Conservation (phyloP, 2,888 invertebrate genomes). For the Anoplius nigerrimus region DNA sequence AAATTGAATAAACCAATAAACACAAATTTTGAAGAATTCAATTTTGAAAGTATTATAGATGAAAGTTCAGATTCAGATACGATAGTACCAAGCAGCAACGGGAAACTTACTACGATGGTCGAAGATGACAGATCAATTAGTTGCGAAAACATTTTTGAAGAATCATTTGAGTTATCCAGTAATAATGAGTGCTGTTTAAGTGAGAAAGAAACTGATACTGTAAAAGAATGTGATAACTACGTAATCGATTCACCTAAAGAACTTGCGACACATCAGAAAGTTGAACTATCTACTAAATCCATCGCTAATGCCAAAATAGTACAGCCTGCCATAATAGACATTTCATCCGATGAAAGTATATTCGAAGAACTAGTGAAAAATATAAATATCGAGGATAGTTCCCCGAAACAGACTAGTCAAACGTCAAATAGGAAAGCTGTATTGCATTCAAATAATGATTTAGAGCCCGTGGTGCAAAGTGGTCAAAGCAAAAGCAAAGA, state of each 20-base stretch:
- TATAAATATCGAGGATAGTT: background rate
- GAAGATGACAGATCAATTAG: constrained; percentile 7
- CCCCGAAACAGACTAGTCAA: background rate
- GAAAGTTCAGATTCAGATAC: constrained; percentile 54
- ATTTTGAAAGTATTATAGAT: constrained; percentile 60
- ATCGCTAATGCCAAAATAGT: background rate
- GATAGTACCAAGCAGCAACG: background rate
- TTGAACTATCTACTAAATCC: background rate
- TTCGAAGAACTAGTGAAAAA: background rate
- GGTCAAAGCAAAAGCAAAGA: background rate
- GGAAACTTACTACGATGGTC: background rate
- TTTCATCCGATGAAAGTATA: too few relatives aligned
- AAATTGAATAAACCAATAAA: background rate
- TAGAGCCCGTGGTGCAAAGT: background rate
- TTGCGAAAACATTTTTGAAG: constrained; percentile 50
- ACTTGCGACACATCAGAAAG: background rate
- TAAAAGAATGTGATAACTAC: background rate
- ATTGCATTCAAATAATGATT: background rate
- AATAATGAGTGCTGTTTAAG: constrained; percentile 4
- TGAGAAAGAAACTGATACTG: too few relatives aligned
- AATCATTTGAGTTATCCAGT: constrained; percentile 45
- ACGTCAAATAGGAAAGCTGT: background rate
- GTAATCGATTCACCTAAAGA: background rate
- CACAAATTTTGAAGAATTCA: constrained; percentile 22
- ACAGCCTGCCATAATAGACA: background rate